A percentile compares a stretch with the other conserved stretches of the same genome.
phyloP scores from a whole-genome alignment of 1,140 invertebrate species.

The Bombus haemorrhoidalis region DNA sequence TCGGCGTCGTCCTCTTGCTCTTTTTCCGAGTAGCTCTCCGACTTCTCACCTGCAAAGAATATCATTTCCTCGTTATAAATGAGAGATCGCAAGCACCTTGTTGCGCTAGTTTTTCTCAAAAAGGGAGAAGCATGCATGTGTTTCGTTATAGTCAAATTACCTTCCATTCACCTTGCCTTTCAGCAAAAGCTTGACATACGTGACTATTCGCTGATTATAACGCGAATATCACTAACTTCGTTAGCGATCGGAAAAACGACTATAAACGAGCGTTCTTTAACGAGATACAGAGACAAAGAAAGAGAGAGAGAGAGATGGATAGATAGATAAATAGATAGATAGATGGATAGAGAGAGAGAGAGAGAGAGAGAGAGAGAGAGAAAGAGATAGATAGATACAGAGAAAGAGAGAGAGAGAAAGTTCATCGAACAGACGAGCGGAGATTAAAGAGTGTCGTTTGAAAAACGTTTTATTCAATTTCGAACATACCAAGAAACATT shows the following conservation, averaged over 20 bases:
- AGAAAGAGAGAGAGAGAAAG: too few relatives aligned
- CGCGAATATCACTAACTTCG: neutral
- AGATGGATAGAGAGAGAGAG: too few relatives aligned
- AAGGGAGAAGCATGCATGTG: constrained; percentile 46
- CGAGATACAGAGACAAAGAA: fast-evolving
- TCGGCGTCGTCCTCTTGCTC: constrained; percentile 55
- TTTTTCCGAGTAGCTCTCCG: constrained; percentile 41
- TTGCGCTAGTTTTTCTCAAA: neutral
- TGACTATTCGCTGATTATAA: neutral
- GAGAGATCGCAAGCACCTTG: neutral
- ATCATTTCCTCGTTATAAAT: constrained; percentile 38
- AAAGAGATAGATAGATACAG: too few relatives aligned
- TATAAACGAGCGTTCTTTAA: neutral
- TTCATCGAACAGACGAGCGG: neutral
- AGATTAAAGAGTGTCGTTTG: neutral
- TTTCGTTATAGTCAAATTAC: constrained; percentile 37
- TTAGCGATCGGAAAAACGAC: neutral
- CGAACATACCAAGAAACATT: neutral
- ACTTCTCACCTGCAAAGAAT: constrained; percentile 62
- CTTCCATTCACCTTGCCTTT: constrained; percentile 25
- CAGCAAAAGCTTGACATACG: neutral
- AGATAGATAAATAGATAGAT: too few relatives aligned
- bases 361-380: too few relatives aligned
- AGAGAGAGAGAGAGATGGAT: too few relatives aligned
- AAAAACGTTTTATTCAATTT: constrained; percentile 29